Evolutionary conservation across 2,113 vertebrate genomes (phyloP).

Genomic region (Chlorocebus sabaeus): DNA sequence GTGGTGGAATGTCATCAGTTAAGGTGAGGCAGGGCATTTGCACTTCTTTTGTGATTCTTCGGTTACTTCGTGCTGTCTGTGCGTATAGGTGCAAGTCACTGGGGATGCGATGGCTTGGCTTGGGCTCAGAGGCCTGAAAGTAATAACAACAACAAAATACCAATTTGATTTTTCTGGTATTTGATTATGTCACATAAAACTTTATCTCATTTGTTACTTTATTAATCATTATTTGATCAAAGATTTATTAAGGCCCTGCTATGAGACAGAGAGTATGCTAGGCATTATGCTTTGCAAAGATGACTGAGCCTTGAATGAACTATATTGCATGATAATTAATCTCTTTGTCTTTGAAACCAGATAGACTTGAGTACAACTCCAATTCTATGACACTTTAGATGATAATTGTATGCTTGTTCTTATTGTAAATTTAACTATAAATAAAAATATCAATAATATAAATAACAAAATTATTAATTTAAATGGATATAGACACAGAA

Average conservation of each 20-base stretch:
- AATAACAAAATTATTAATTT: background rate
- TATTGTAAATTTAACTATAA: background rate
- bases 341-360: background rate
- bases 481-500: background rate
- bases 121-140: too few relatives aligned
- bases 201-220: background rate
- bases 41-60: too few relatives aligned
- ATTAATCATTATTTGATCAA: background rate
- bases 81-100: too few relatives aligned
- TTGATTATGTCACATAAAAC: background rate
- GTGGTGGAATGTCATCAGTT: too few relatives aligned
- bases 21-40: too few relatives aligned
- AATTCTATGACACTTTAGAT: background rate
- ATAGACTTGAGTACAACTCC: background rate
- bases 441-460: background rate
- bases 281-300: background rate
- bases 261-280: rapidly evolving
- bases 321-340: background rate
- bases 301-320: background rate
- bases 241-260: background rate
- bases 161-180: background rate
- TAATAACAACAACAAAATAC: background rate
- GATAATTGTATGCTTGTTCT: background rate
- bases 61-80: too few relatives aligned
- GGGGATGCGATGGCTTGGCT: too few relatives aligned